A percentile compares a stretch with the other conserved stretches of the same genome.
Conservation (phyloP, 2,888 invertebrate species). For the Protophormia terraenovae region DNA sequence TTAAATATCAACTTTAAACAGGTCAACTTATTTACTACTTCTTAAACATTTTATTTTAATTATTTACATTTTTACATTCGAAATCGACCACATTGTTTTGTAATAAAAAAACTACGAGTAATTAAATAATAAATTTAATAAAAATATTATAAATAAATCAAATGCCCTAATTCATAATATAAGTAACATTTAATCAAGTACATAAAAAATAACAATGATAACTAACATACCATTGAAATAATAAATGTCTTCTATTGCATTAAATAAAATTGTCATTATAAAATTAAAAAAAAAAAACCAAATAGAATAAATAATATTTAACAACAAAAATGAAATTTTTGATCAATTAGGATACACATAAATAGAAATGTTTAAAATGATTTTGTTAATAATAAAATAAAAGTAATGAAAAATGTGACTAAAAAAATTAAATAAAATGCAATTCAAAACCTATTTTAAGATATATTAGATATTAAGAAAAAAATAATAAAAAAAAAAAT, state of each 20-base stretch:
- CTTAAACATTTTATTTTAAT: too few species aligned
- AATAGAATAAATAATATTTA: slow-evolving; percentile 1
- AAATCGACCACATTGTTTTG: too few species aligned
- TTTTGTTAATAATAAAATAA: slow-evolving; percentile 44
- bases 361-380: slow-evolving; percentile 55
- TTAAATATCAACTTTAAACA: too few species aligned
- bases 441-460: slow-evolving; percentile 36
- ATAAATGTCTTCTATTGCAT: slow-evolving; percentile 11
- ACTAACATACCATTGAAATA: background rate
- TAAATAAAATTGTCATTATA: slow-evolving; percentile 21
- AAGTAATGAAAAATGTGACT: slow-evolving; percentile 35
- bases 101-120: background rate
- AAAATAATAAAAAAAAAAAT: slow-evolving; percentile 26
- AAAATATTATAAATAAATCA: background rate
- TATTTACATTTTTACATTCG: too few species aligned
- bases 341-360: slow-evolving; percentile 53
- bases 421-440: slow-evolving; percentile 39
- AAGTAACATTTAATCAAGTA: background rate
- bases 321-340: slow-evolving; percentile 50
- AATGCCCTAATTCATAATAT: background rate
- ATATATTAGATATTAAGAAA: slow-evolving; percentile 43
- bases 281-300: slow-evolving; percentile 2
- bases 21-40: too few species aligned
- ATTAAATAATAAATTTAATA: background rate
- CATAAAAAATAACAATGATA: background rate